Conservation (phyloP, 2,888 invertebrate species). For the Tachina lurida region DNA sequence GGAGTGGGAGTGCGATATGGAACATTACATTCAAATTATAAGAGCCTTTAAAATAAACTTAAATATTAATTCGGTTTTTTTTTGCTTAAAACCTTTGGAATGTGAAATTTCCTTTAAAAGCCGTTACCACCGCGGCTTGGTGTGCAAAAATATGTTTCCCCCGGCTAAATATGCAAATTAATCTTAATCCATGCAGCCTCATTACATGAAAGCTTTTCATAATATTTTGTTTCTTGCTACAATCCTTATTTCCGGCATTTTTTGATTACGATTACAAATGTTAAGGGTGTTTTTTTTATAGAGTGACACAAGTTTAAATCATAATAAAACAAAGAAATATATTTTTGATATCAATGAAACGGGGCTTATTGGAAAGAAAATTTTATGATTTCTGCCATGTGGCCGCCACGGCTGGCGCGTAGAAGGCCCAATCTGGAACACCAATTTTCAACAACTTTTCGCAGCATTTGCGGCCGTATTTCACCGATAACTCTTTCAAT, state of each 20-base stretch:
- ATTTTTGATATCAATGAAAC: no score
- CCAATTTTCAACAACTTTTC: no score
- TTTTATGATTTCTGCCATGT: no score
- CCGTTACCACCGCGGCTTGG: background rate
- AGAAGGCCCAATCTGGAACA: no score
- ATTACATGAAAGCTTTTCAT: slow-evolving; percentile 24
- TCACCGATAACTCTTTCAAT: no score
- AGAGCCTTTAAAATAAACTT: background rate
- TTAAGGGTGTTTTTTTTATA: no score
- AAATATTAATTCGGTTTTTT: background rate
- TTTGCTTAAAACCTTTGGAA: no score
- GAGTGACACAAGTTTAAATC: no score
- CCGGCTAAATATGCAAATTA: slow-evolving; percentile 46
- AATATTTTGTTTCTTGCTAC: background rate
- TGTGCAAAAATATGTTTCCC: background rate
- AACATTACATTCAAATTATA: background rate
- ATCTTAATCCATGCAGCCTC: slow-evolving; percentile 15
- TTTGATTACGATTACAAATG: slow-evolving; percentile 21
- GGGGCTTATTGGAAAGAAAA: no score
- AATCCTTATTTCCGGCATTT: slow-evolving; percentile 9
- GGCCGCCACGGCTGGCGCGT: no score
- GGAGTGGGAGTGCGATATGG: background rate
- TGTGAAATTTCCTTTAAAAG: background rate
- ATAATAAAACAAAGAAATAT: no score
- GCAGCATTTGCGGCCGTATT: no score